These are phyloP conservation scores for Nycticryphes semicollaris DNA, from an alignment of 2,113 vertebrate species.

Conservation along the genomic window DNA sequence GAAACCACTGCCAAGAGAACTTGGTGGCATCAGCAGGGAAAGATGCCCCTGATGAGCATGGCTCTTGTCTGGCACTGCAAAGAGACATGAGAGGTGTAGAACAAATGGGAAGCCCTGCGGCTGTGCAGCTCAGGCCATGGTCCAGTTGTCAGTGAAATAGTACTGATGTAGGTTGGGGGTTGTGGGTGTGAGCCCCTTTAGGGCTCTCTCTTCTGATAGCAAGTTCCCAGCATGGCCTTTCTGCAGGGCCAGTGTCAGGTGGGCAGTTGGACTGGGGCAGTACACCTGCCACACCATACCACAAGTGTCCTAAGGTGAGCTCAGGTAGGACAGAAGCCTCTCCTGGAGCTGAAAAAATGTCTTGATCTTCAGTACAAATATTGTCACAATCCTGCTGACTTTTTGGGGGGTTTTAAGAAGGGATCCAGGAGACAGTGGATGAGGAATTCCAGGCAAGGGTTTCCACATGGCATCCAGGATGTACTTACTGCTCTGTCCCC, in stretches of 20 bases:
- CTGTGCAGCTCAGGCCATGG: neutral
- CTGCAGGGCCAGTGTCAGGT: neutral
- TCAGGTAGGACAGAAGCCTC: neutral
- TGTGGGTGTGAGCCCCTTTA: neutral
- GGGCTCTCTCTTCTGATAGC: neutral
- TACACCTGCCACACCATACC: accelerated
- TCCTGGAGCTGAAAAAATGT: neutral
- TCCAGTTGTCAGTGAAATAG: neutral
- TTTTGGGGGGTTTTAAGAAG: neutral
- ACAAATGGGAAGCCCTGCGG: accelerated
- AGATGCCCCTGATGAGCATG: neutral
- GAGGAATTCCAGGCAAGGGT: neutral
- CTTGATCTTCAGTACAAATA: neutral
- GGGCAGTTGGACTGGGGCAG: neutral
- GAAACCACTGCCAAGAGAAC: neutral
- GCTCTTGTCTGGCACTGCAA: too few species aligned
- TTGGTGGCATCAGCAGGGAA: neutral
- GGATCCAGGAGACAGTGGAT: neutral
- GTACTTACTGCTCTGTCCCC: neutral
- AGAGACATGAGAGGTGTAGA: neutral
- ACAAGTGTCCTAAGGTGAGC: neutral
- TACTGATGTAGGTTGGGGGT: too few species aligned
- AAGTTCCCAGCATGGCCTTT: neutral
- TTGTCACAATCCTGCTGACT: neutral
- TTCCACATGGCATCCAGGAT: neutral